phyloP scores from a whole-genome alignment of 2,888 invertebrate species.

The Folsomia candida region DNA sequence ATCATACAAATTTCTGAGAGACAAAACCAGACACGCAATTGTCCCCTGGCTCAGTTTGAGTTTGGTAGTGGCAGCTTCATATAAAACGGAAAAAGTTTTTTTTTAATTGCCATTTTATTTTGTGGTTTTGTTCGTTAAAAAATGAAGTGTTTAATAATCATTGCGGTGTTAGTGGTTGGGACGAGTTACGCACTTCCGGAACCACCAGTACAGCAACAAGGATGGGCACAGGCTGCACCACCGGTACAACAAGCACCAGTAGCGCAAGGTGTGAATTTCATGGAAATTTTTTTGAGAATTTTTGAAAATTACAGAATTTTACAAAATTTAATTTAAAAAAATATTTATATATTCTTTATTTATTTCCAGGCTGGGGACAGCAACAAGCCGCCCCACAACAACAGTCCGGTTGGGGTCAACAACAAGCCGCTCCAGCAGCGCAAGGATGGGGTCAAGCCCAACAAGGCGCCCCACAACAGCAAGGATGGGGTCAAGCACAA shows the following conservation, averaged over 20 bases:
- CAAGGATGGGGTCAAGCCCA: slow-evolving; percentile 24
- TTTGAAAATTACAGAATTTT: no score
- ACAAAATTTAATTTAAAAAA: no score
- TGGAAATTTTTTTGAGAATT: no score
- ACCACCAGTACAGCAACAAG: not conserved
- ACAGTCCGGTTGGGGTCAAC: not conserved
- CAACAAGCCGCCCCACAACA: not conserved
- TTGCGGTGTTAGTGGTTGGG: not conserved
- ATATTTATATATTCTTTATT: no score
- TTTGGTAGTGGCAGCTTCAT: not conserved
- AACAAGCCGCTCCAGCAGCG: not conserved
- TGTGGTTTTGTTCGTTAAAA: not conserved
- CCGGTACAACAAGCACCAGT: no score
- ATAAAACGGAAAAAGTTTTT: no score
- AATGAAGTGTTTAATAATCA: not conserved
- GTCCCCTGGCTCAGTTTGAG: not conserved
- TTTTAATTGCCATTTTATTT: no score
- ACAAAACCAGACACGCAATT: not conserved
- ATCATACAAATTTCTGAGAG: no score
- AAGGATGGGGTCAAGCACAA: slow-evolving; percentile 14
- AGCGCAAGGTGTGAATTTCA: no score
- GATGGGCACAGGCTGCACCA: not conserved
- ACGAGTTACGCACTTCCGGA: not conserved
- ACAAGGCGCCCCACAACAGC: slow-evolving; percentile 12
- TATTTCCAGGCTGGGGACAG: no score